phyloP scores from a whole-genome alignment of 1,140 invertebrate genomes.

The Telenomus remus region DNA sequence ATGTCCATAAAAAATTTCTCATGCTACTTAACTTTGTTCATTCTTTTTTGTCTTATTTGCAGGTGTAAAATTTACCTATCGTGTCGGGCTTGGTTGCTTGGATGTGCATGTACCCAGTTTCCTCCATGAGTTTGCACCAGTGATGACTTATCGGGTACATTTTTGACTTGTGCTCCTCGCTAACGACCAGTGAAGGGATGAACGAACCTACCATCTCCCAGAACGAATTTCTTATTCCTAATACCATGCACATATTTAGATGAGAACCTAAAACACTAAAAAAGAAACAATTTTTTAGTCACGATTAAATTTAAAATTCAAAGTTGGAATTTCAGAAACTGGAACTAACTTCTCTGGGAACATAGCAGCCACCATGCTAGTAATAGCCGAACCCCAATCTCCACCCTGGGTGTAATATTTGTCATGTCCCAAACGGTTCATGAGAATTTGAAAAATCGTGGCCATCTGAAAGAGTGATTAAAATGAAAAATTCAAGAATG shows the following conservation, averaged over 20 bases:
- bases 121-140: conserved; percentile 77
- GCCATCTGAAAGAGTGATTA: conserved; percentile 75
- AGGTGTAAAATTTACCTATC: conserved; percentile 77
- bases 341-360: conserved; percentile 79
- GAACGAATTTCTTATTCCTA: conserved; percentile 66
- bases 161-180: conserved; percentile 75
- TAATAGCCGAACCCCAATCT: conserved; percentile 86
- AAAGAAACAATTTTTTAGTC: background rate
- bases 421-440: conserved; percentile 85
- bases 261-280: conserved; percentile 77
- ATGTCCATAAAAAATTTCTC: too few relatives aligned
- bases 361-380: conserved; percentile 77
- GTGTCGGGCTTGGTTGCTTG: conserved; percentile 95
- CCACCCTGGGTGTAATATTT: conserved; percentile 91
- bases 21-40: too few relatives aligned
- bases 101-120: conserved; percentile 88
- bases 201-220: conserved; percentile 76
- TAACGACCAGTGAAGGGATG: conserved; percentile 78
- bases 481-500: background rate
- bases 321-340: conserved; percentile 1
- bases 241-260: conserved; percentile 78
- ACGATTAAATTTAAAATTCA: conserved; percentile 1
- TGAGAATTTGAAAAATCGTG: conserved; percentile 87
- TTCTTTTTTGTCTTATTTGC: background rate
- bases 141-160: conserved; percentile 79